phyloP scores from a whole-genome alignment of 2,797 vertebrate genomes.

The Otolemur crassicaudatus region DNA sequence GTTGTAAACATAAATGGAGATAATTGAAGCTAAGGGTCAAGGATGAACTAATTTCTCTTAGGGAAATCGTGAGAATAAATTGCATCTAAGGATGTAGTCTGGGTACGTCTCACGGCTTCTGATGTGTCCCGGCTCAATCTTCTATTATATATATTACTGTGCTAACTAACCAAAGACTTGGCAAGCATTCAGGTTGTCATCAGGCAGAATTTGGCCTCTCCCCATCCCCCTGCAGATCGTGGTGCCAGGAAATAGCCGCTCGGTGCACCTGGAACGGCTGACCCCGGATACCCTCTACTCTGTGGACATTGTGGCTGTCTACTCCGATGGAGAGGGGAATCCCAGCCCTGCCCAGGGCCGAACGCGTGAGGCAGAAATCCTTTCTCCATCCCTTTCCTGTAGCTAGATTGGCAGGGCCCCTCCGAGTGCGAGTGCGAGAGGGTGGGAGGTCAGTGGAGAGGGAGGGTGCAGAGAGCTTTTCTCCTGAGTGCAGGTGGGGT shows the following conservation, averaged over 20 bases:
- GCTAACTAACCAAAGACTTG: constrained; percentile 45
- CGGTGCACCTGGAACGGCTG: constrained; percentile 93
- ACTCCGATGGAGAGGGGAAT: constrained; percentile 93
- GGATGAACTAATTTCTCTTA: not conserved
- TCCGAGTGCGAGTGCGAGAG: not conserved
- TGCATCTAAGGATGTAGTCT: not conserved
- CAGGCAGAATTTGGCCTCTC: constrained; percentile 53
- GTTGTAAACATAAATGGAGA: not conserved
- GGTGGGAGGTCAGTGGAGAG: not conserved
- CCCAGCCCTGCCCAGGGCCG: constrained; percentile 89
- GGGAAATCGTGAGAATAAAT: not conserved
- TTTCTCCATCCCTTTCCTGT: not conserved
- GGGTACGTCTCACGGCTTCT: not conserved
- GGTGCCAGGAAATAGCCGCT: constrained; percentile 92
- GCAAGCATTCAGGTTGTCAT: constrained; percentile 7
- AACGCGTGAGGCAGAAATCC: constrained; percentile 90
- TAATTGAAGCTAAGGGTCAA: not conserved
- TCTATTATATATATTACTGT: constrained; percentile 31
- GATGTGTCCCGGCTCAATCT: not conserved
- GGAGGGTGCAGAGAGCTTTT: not conserved
- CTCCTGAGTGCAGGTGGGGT: not conserved
- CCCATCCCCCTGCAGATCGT: constrained; percentile 89
- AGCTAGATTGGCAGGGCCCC: not conserved
- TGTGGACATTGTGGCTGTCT: constrained; percentile 92
- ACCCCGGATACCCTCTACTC: constrained; percentile 94